Conservation (phyloP, 2,888 invertebrate genomes). For the Orthonychiurus folsomi region DNA sequence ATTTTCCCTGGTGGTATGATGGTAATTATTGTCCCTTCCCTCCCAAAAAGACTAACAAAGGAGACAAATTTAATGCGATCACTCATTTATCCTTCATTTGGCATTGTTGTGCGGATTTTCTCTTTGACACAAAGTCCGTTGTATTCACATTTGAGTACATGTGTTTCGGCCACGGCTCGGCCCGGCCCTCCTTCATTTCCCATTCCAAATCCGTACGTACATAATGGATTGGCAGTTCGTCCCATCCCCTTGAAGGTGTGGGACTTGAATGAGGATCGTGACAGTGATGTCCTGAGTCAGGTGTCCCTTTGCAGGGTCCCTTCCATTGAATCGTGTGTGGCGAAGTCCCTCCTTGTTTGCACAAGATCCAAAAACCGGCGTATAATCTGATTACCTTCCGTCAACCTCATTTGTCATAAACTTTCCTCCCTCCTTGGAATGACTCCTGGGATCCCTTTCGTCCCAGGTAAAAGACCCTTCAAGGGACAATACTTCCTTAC, state of each 20-base stretch:
- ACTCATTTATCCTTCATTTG: not conserved
- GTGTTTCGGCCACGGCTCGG: too few relatives aligned
- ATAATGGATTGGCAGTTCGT: too few relatives aligned
- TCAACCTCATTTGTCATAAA: constrained; percentile 1
- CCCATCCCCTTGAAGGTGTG: too few relatives aligned
- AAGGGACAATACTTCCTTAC: too few relatives aligned
- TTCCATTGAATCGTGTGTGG: not conserved
- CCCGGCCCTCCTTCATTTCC: not conserved
- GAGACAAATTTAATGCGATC: not conserved
- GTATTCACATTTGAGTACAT: not conserved
- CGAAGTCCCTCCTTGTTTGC: not conserved
- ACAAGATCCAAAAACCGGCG: not conserved
- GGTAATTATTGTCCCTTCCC: too few relatives aligned
- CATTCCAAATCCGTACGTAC: too few relatives aligned
- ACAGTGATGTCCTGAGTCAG: constrained; percentile 1
- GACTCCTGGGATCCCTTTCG: not conserved
- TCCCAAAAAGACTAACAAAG: too few relatives aligned
- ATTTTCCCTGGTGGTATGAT: too few relatives aligned
- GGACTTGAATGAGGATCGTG: not conserved
- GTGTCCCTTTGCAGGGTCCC: not conserved
- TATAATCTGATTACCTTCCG: constrained; percentile 1
- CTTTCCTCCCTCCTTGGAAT: too few relatives aligned
- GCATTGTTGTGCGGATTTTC: not conserved
- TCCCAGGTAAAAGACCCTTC: not conserved
- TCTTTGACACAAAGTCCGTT: not conserved